phyloP scores from a whole-genome alignment of 2,797 vertebrate genomes.

The Diglossa cyanea region DNA sequence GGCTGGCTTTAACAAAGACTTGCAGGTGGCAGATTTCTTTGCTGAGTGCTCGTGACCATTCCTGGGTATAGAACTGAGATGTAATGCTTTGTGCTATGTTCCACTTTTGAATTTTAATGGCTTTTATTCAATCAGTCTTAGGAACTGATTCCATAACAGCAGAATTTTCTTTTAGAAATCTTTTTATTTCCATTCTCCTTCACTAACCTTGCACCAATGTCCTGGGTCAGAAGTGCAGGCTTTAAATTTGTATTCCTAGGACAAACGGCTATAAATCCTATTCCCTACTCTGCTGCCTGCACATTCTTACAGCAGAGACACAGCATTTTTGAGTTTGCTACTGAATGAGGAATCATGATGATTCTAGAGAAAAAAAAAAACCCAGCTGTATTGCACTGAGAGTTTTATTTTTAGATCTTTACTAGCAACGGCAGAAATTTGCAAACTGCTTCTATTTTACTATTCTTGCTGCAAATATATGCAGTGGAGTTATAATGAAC shows the following conservation, averaged over 20 bases:
- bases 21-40: background rate
- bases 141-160: background rate
- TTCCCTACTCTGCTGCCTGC: background rate
- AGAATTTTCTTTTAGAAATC: background rate
- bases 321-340: background rate
- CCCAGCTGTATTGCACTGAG: background rate
- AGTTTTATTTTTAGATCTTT: background rate
- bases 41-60: background rate
- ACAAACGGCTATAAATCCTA: background rate
- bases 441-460: background rate
- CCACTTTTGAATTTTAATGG: background rate
- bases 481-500: background rate
- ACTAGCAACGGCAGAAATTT: background rate
- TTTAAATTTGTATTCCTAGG: background rate
- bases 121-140: background rate
- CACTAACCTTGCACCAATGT: background rate
- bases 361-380: background rate
- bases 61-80: background rate
- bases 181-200: background rate
- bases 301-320: background rate
- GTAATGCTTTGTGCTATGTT: background rate
- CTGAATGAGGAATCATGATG: background rate
- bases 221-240: background rate
- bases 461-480: background rate
- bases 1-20: background rate